These are phyloP conservation scores for Corydoras sp. DNA, from an alignment of 2,113 vertebrate species.

Conservation along the genomic window DNA sequence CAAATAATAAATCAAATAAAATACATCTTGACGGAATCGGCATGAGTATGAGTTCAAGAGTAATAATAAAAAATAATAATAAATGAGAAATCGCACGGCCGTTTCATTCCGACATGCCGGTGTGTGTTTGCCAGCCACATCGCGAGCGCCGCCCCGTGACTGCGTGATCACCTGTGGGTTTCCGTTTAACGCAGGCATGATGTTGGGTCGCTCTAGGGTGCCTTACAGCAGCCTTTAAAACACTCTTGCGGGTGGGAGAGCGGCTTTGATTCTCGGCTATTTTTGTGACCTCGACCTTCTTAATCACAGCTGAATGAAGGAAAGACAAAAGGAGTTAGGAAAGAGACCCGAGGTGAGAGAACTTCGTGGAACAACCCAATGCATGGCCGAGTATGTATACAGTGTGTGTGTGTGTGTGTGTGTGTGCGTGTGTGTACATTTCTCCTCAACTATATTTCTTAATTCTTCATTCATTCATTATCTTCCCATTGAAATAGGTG, in stretches of 20 bases:
- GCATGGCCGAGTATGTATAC: too few relatives aligned
- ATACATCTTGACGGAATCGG: too few relatives aligned
- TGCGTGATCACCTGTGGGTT: slow-evolving; percentile 92
- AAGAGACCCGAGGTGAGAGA: slow-evolving; percentile 10
- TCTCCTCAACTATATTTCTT: too few relatives aligned
- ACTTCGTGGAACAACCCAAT: too few relatives aligned
- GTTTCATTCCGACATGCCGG: slow-evolving; percentile 39
- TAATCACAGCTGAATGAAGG: slow-evolving; percentile 82
- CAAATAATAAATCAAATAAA: too few relatives aligned
- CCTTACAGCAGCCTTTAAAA: slow-evolving; percentile 86
- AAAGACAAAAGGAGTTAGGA: slow-evolving; percentile 36
- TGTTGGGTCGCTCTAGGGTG: slow-evolving; percentile 92
- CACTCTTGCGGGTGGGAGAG: slow-evolving; percentile 91
- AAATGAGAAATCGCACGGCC: too few relatives aligned
- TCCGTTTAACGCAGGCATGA: slow-evolving; percentile 92
- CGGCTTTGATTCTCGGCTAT: slow-evolving; percentile 90
- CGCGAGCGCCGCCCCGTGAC: slow-evolving; percentile 56
- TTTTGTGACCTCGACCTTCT: slow-evolving; percentile 94
- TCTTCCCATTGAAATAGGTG: too few relatives aligned
- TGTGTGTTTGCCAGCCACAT: slow-evolving; percentile 79
- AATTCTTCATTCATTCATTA: too few relatives aligned
- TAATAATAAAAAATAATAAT: too few relatives aligned
- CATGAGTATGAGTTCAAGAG: too few relatives aligned
- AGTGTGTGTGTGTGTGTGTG: too few relatives aligned
- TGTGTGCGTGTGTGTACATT: too few relatives aligned